Evolutionary conservation across 2,888 invertebrate genomes (phyloP).

Genomic region (Colostygia pectinataria): DNA sequence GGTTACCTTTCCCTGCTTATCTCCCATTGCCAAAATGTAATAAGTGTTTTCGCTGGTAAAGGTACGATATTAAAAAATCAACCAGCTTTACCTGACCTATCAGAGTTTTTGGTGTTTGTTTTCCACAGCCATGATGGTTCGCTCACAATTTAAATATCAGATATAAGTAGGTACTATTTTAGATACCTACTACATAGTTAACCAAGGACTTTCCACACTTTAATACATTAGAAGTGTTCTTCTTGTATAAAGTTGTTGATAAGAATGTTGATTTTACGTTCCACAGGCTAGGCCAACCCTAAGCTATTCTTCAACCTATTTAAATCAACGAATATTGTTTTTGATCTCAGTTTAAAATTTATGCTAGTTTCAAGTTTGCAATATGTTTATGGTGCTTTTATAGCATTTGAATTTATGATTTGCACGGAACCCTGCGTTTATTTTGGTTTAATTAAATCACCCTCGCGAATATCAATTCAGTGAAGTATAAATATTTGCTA

Average conservation of each 20-base stretch:
- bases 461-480: slow-evolving; percentile 51
- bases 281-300: background rate
- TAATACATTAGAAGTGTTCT: too few species aligned
- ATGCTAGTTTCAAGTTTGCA: too few species aligned
- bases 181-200: too few species aligned
- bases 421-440: slow-evolving; percentile 45
- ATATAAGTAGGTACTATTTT: too few species aligned
- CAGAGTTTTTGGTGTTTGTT: background rate
- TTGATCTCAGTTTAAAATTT: slow-evolving; percentile 7
- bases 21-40: slow-evolving; percentile 39
- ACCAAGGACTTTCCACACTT: too few species aligned
- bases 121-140: background rate
- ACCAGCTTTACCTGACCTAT: slow-evolving; percentile 1
- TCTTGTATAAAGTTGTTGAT: background rate
- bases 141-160: too few species aligned
- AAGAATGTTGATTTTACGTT: background rate
- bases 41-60: slow-evolving; percentile 4
- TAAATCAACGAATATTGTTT: slow-evolving; percentile 7
- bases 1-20: slow-evolving; percentile 31
- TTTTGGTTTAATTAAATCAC: slow-evolving; percentile 75
- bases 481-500: slow-evolving; percentile 66
- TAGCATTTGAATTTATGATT: slow-evolving; percentile 30
- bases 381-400: slow-evolving; percentile 39
- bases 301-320: background rate
- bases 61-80: slow-evolving; percentile 6